Percentiles rank a stretch among this genome's conserved stretches.
Evolutionary conservation across 2,113 vertebrate species (phyloP).

Genomic region (Gulo gulo): DNA sequence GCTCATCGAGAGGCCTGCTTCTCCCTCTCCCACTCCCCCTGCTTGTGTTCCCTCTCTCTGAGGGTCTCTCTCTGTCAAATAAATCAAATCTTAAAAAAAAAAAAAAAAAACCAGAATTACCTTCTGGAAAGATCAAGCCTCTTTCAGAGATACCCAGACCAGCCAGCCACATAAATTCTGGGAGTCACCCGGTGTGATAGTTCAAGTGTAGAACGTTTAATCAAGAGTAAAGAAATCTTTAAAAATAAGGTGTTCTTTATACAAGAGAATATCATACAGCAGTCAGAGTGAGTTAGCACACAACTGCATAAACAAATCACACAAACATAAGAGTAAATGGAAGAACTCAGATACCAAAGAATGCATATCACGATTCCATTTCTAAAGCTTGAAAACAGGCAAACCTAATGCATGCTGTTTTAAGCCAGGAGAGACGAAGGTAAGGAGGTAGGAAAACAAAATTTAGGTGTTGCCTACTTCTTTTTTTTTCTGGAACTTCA

Average conservation of each 20-base stretch:
- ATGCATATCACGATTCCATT: neutral
- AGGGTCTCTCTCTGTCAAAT: too few relatives aligned
- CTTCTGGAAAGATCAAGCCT: constrained; percentile 15
- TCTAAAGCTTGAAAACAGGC: neutral
- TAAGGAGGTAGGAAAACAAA: neutral
- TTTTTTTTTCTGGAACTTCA: neutral
- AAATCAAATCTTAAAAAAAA: too few relatives aligned
- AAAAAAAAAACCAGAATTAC: neutral
- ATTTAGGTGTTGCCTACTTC: neutral
- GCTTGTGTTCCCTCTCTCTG: too few relatives aligned
- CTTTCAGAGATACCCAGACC: neutral
- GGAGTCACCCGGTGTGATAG: neutral
- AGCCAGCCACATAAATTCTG: neutral
- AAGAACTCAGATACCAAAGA: neutral
- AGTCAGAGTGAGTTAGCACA: neutral
- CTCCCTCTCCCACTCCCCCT: too few relatives aligned
- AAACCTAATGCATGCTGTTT: neutral
- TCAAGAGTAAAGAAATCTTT: neutral
- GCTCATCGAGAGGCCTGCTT: too few relatives aligned
- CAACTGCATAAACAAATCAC: neutral
- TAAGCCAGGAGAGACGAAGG: neutral
- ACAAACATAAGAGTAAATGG: neutral
- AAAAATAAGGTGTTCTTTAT: constrained; percentile 18
- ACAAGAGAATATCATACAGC: neutral
- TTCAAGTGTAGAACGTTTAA: neutral